phyloP scores from a whole-genome alignment of 2,797 vertebrate genomes.

The Hipposideros larvatus region DNA sequence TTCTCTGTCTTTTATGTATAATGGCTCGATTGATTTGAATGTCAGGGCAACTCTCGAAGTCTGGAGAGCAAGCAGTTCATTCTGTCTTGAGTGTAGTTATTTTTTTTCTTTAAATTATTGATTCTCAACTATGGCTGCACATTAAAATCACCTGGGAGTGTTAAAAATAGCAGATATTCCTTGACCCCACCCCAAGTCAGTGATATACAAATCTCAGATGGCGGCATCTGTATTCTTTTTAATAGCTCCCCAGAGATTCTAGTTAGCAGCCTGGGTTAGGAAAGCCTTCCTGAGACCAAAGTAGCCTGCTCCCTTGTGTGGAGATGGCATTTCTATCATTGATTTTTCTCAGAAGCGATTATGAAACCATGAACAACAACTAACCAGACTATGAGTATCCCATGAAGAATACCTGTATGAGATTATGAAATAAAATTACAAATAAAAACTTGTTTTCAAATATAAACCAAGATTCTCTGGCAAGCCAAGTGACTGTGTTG shows the following conservation, averaged over 20 bases:
- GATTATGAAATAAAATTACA: constrained; percentile 17
- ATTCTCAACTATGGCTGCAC: constrained; percentile 24
- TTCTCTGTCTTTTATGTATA: constrained; percentile 49
- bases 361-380: constrained; percentile 66
- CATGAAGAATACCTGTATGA: neutral
- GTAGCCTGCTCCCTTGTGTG: neutral
- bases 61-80: neutral
- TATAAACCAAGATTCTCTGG: neutral
- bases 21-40: constrained; percentile 54
- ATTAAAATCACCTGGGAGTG: constrained; percentile 6
- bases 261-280: neutral
- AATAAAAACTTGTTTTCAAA: constrained; percentile 23
- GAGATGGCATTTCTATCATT: constrained; percentile 44
- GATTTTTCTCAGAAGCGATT: constrained; percentile 65
- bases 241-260: constrained; percentile 9
- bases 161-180: constrained; percentile 51
- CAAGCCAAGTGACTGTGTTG: neutral
- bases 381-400: neutral
- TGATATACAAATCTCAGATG: constrained; percentile 49
- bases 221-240: neutral
- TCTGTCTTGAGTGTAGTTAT: constrained; percentile 21
- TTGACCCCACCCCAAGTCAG: constrained; percentile 21
- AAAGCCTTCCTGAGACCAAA: constrained; percentile 38
- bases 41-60: constrained; percentile 33
- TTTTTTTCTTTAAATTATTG: constrained; percentile 68